Conservation (phyloP, 2,113 vertebrate genomes). For the Microtus ochrogaster region DNA sequence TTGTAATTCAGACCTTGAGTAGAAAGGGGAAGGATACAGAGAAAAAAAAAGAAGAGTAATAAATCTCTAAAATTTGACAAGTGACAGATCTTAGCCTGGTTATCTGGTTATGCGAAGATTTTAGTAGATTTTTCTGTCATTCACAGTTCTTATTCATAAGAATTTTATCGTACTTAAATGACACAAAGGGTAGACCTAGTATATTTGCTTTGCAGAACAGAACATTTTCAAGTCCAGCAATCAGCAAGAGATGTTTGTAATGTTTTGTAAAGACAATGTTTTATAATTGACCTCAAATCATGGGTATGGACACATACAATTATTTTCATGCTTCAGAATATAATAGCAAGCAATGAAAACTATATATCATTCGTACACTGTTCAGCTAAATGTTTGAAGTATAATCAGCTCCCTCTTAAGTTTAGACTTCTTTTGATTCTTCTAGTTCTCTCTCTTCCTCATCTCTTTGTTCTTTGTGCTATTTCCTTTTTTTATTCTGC, state of each 20-base stretch:
- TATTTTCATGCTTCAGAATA: slow-evolving; percentile 10
- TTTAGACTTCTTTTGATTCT: not conserved
- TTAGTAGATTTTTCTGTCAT: slow-evolving; percentile 67
- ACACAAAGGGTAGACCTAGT: slow-evolving; percentile 34
- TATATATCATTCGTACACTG: not conserved
- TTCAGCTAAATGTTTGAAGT: not conserved
- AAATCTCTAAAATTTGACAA: slow-evolving; percentile 74
- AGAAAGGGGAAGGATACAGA: not conserved
- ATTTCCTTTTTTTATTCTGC: not conserved
- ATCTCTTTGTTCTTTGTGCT: not conserved
- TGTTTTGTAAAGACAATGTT: not conserved
- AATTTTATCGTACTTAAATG: slow-evolving; percentile 61
- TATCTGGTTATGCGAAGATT: slow-evolving; percentile 66
- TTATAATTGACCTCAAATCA: slow-evolving; percentile 1
- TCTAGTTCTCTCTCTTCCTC: not conserved
- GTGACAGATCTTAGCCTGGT: slow-evolving; percentile 69
- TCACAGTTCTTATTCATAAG: not conserved
- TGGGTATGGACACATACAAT: not conserved
- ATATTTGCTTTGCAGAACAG: slow-evolving; percentile 57
- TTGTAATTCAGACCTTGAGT: slow-evolving; percentile 75
- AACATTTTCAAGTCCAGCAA: slow-evolving; percentile 34
- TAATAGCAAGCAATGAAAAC: not conserved
- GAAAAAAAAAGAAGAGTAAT: not conserved
- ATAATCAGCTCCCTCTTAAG: not conserved
- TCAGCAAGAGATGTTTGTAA: not conserved